Evolutionary conservation across 1,140 invertebrate genomes (phyloP).

Genomic region (Conus betulinus): DNA sequence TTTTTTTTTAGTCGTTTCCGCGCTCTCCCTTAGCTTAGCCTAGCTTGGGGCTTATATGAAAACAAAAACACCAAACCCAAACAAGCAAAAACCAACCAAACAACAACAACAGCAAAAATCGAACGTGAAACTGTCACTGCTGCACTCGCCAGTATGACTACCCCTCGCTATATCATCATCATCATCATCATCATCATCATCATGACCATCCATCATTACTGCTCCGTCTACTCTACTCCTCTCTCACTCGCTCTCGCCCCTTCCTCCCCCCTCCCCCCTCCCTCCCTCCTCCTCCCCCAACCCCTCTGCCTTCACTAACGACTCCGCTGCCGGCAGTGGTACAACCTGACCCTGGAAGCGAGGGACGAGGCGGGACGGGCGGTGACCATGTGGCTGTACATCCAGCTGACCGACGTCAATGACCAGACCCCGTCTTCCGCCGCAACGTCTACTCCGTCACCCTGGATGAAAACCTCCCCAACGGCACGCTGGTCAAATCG

Average conservation of each 20-base stretch:
- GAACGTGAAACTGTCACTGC: no score
- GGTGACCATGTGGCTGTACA: constrained; percentile 46
- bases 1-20: no score
- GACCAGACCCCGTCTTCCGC: constrained; percentile 61
- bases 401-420: constrained; percentile 56
- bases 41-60: no score
- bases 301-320: background rate
- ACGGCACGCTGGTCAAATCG: constrained; percentile 44
- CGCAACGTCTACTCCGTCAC: constrained; percentile 44
- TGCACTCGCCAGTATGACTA: no score
- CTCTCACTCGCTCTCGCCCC: background rate
- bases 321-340: constrained; percentile 16
- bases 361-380: constrained; percentile 51
- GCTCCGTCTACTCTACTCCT: no score
- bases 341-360: constrained; percentile 51
- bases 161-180: no score
- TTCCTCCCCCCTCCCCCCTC: background rate
- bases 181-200: no score
- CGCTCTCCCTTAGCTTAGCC: no score
- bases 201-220: no score
- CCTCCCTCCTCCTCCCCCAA: background rate
- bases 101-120: no score
- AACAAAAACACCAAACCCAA: no score
- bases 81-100: no score
- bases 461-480: constrained; percentile 51